These are phyloP conservation scores for Rhynchonycteris naso DNA, from an alignment of 2,797 vertebrate genomes.

Conservation along the genomic window DNA sequence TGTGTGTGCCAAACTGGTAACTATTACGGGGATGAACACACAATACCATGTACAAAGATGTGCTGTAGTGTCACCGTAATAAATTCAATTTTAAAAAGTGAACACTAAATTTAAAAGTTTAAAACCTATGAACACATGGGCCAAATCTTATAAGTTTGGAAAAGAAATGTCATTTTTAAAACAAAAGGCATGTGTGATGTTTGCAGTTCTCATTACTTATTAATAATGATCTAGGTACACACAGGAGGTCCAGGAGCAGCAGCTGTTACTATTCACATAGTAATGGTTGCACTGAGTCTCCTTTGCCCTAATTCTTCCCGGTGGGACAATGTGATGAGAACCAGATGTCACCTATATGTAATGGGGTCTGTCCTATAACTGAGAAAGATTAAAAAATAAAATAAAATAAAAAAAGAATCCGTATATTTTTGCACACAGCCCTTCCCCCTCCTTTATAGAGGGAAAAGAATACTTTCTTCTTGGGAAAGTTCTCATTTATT, in stretches of 20 bases:
- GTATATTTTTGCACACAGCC: rapidly evolving
- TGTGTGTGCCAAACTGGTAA: background rate
- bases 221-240: background rate
- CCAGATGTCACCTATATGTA: background rate
- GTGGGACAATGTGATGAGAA: background rate
- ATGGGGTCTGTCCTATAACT: background rate
- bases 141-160: background rate
- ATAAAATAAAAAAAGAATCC: background rate
- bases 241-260: background rate
- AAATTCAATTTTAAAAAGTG: background rate
- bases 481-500: background rate
- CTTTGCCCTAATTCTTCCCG: background rate
- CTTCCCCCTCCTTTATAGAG: background rate
- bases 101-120: background rate
- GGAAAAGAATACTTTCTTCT: background rate
- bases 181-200: background rate
- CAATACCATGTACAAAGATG: too few species aligned
- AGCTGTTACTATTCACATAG: background rate
- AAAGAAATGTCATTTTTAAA: background rate
- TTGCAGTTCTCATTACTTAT: background rate
- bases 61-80: too few species aligned
- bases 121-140: background rate
- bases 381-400: background rate
- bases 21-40: too few species aligned
- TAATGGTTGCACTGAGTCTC: background rate